These are phyloP conservation scores for Phylloscopus collybita DNA, from an alignment of 2,797 vertebrate species.

Conservation along the genomic window DNA sequence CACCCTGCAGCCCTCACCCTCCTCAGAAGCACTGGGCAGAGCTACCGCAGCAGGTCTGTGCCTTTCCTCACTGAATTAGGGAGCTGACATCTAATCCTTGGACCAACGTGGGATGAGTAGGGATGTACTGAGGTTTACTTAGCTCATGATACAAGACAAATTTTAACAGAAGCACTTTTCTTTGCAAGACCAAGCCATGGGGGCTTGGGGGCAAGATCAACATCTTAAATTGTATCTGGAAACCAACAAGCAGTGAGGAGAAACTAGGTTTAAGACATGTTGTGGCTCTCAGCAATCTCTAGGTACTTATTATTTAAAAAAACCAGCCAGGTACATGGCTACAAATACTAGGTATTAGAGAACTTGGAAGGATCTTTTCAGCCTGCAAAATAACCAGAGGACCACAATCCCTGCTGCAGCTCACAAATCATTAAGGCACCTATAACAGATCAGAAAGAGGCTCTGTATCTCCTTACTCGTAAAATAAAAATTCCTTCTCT, in stretches of 20 bases:
- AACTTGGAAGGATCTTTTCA: background rate
- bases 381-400: background rate
- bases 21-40: background rate
- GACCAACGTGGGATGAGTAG: background rate
- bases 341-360: background rate
- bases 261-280: background rate
- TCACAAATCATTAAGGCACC: background rate
- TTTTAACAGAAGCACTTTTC: background rate
- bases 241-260: background rate
- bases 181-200: background rate
- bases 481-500: slow-evolving; percentile 21
- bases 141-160: background rate
- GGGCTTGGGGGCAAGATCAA: background rate
- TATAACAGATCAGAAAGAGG: slow-evolving; percentile 1
- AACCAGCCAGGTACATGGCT: background rate
- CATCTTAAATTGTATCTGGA: background rate
- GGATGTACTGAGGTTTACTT: background rate
- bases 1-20: background rate
- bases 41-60: background rate
- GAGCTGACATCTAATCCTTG: background rate
- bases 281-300: background rate
- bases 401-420: background rate
- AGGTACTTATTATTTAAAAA: background rate
- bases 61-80: background rate
- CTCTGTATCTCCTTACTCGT: background rate